These are phyloP conservation scores for Gymnothorax reevesii DNA, from an alignment of 2,797 vertebrate species.

Conservation along the genomic window DNA sequence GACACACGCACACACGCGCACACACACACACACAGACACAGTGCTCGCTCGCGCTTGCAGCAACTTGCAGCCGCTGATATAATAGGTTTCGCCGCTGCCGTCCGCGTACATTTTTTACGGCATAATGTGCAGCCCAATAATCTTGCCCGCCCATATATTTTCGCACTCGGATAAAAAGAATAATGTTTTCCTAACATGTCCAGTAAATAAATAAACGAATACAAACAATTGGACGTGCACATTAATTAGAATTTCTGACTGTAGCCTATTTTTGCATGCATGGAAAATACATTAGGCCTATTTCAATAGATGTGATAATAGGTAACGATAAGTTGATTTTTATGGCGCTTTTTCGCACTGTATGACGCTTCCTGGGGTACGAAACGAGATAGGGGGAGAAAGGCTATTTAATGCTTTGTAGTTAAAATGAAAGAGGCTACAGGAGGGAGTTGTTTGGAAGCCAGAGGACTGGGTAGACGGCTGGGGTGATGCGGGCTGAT, in stretches of 20 bases:
- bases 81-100: conserved; percentile 9
- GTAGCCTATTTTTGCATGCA: neutral
- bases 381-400: no score
- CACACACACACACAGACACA: neutral
- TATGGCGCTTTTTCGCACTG: no score
- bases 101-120: conserved; percentile 6
- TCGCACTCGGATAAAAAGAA: neutral
- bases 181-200: neutral
- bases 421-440: no score
- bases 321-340: no score
- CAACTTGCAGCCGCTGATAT: conserved; percentile 19
- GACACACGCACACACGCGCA: neutral
- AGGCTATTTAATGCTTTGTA: no score
- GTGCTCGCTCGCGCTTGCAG: conserved; percentile 13
- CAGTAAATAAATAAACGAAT: neutral
- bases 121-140: neutral
- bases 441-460: no score
- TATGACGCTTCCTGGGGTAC: no score
- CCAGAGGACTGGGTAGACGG: no score
- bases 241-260: neutral
- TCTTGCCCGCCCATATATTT: neutral
- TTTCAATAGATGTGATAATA: neutral
- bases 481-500: no score
- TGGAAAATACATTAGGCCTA: neutral
- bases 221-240: neutral